Evolutionary conservation across 2,888 invertebrate genomes (phyloP).

Genomic region (Dusona sp.): DNA sequence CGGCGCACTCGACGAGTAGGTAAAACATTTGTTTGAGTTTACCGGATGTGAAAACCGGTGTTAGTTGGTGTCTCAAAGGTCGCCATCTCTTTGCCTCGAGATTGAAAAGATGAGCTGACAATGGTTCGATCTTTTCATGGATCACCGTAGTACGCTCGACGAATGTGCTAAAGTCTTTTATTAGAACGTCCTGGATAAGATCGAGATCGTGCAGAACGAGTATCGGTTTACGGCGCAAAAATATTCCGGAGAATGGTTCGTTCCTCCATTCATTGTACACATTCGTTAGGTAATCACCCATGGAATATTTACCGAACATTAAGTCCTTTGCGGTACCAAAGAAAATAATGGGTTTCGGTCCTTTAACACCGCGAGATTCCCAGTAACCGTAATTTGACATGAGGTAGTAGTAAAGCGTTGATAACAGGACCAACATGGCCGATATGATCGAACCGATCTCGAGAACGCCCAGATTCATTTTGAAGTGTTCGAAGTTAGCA

Average conservation of each 20-base stretch:
- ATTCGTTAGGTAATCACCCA: constrained; percentile 50
- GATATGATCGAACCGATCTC: constrained; percentile 85
- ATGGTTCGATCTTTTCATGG: constrained; percentile 76
- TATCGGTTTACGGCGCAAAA: constrained; percentile 33
- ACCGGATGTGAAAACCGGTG: constrained; percentile 84
- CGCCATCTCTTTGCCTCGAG: constrained; percentile 84
- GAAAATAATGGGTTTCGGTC: constrained; percentile 79
- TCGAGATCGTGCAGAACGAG: constrained; percentile 65
- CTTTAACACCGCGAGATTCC: constrained; percentile 81
- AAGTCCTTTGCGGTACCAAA: constrained; percentile 81
- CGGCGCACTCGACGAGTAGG: constrained; percentile 82
- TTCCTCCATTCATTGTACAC: constrained; percentile 59
- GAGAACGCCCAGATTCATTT: not conserved
- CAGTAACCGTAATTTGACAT: constrained; percentile 82
- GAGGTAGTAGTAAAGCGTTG: constrained; percentile 72
- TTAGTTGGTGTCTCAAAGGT: constrained; percentile 82
- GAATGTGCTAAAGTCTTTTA: constrained; percentile 67
- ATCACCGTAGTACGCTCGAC: constrained; percentile 55
- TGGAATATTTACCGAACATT: constrained; percentile 31
- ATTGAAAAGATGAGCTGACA: constrained; percentile 81
- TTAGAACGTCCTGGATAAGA: constrained; percentile 61
- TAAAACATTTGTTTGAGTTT: constrained; percentile 85
- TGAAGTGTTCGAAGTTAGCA: not conserved
- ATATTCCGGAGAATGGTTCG: constrained; percentile 81
- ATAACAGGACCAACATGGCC: constrained; percentile 69